Evolutionary conservation across 2,113 vertebrate genomes (phyloP), one percentile per base, ranked within the genome.

Genomic region (Python bivittatus): DNA sequence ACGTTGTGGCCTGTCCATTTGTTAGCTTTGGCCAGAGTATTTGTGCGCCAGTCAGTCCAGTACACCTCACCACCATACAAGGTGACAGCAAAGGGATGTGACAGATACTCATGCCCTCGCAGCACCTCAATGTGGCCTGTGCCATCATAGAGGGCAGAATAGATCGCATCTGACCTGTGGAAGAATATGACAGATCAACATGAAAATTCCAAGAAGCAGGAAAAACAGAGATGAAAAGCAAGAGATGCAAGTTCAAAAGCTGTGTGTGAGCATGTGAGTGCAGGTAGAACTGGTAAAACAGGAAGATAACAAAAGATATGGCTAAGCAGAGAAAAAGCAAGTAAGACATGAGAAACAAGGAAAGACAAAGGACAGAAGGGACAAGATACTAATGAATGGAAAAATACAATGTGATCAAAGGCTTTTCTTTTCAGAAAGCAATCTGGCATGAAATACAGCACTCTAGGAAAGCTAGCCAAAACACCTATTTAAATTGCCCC

Each of bases 1-100:
- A 99, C 99, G 0, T 99, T 99, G 97, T 99, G 98, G 88, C 99
- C 99, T 0, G 99, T 99, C 99, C 99, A 99, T 96, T 99, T 99
- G 98, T 99, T 99, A 95, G 99, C 99, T 97, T 99, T 99, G 95
- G 99, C 99, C 96, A 99, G 95, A 0, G 99, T 99, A 97, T 99
- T 99, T 87, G 99, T 99, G 64, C 99, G 97, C 99, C 99, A 99
- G 97, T 99, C 99, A 0, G 99, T 99, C 99, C 99, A 99, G 96
- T 99, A 99, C 6, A 99, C 98, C 96, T 99, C 99, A 0, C 99
- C 99, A 0, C 99, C 99, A 0, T 99, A 99, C 52, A 99, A 98
- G 17, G 99, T 99, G 95, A 99, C 99, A 0, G 99, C 99, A 10
- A 99, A 99, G 1, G 99, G 99, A 95, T 99, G 99, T 0, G 99